A percentile compares a stretch with the other conserved stretches of the same genome.
These are phyloP conservation scores for Podabrus alpinus DNA, from an alignment of 2,888 invertebrate genomes.

Conservation along the genomic window DNA sequence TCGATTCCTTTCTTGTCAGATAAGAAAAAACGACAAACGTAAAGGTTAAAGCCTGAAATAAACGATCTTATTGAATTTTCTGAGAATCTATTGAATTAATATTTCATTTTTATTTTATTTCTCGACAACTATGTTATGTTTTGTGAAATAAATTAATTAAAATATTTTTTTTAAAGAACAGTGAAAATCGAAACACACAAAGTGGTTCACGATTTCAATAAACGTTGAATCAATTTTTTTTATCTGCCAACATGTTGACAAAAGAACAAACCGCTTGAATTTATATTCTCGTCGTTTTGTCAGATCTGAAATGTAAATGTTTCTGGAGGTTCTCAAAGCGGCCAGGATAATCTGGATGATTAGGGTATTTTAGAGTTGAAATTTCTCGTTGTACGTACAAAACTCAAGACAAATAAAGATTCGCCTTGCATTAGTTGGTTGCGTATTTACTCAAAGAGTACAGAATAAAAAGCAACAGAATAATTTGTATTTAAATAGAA, in stretches of 20 bases:
- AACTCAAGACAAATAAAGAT: slow-evolving; percentile 1
- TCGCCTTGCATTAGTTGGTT: background rate
- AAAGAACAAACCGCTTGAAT: slow-evolving; percentile 14
- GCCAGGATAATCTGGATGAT: slow-evolving; percentile 29
- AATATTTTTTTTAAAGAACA: background rate
- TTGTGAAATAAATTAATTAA: background rate
- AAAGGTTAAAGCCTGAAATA: background rate
- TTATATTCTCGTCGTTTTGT: slow-evolving; percentile 29
- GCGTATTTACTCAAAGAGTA: background rate
- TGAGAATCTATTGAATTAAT: background rate
- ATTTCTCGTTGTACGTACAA: background rate
- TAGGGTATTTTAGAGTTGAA: slow-evolving; percentile 19
- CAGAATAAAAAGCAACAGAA: background rate
- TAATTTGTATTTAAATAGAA: background rate
- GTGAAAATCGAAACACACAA: background rate
- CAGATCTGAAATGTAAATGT: slow-evolving; percentile 30
- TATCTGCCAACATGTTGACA: slow-evolving; percentile 16
- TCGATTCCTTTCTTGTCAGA: slow-evolving; percentile 2
- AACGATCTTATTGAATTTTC: background rate
- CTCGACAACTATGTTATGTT: background rate
- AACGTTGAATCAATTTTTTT: slow-evolving; percentile 15
- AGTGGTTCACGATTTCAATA: slow-evolving; percentile 10
- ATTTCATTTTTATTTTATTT: background rate
- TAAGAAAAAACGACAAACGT: slow-evolving; percentile 1
- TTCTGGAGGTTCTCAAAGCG: slow-evolving; percentile 26